These are phyloP conservation scores for Drosophila aff. DNA, from an alignment of 1,140 invertebrate species.

Conservation along the genomic window DNA sequence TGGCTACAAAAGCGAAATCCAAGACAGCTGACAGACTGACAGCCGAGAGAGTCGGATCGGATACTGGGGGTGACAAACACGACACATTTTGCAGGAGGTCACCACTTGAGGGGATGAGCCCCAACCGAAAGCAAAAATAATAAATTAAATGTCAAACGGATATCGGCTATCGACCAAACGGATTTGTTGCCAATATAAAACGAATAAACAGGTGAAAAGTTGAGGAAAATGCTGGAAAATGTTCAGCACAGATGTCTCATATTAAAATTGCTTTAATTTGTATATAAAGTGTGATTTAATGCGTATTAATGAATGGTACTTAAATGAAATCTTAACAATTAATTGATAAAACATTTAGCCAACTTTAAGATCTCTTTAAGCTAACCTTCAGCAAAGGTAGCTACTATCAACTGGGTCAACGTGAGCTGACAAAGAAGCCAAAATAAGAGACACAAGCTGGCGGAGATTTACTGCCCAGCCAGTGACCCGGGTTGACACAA, in stretches of 20 bases:
- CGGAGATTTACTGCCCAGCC: constrained; percentile 24
- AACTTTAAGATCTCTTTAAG: background rate
- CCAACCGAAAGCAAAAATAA: constrained; percentile 13
- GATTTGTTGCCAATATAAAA: constrained; percentile 6
- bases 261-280: too few species aligned
- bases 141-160: constrained; percentile 40
- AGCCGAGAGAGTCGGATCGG: background rate
- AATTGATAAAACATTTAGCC: background rate
- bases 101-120: constrained; percentile 23
- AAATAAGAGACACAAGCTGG: constrained; percentile 6
- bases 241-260: too few species aligned
- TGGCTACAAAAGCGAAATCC: constrained; percentile 16
- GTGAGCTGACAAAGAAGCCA: constrained; percentile 1
- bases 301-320: too few species aligned
- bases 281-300: too few species aligned
- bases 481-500: constrained; percentile 10
- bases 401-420: background rate
- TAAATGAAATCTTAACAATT: too few species aligned
- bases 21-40: constrained; percentile 22
- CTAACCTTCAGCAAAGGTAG: background rate
- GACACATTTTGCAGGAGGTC: constrained; percentile 26
- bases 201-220: constrained; percentile 2
- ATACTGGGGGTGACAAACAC: constrained; percentile 27
- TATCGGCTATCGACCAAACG: constrained; percentile 51
- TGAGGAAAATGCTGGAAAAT: background rate